Conservation (phyloP, 1,140 invertebrate species). For the Cydia pomonella region DNA sequence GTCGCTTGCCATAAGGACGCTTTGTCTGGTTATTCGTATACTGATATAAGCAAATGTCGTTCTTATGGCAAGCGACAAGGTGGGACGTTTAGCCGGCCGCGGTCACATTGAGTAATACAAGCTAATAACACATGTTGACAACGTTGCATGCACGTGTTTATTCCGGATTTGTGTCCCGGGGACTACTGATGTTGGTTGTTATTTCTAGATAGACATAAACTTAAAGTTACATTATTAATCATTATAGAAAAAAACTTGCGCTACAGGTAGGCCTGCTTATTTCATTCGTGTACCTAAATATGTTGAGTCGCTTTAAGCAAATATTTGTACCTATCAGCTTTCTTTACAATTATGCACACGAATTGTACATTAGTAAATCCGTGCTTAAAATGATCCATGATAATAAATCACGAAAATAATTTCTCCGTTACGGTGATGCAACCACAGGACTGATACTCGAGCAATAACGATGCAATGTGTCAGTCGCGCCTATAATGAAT, state of each 20-base stretch:
- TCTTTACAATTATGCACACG: too few relatives aligned
- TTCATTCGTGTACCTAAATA: too few relatives aligned
- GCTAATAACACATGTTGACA: conserved; percentile 3
- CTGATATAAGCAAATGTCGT: too few relatives aligned
- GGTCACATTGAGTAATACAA: not conserved
- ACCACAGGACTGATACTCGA: not conserved
- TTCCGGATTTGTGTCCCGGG: not conserved
- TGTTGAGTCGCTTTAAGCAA: too few relatives aligned
- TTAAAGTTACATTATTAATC: not conserved
- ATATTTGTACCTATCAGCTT: too few relatives aligned
- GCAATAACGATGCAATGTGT: conserved; percentile 22
- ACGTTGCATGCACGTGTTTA: not conserved
- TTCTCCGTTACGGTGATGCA: not conserved
- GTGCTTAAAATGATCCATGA: not conserved
- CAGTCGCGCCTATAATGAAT: conserved; percentile 46
- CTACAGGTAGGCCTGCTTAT: too few relatives aligned
- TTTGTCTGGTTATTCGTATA: too few relatives aligned
- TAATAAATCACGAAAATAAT: not conserved
- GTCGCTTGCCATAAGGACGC: too few relatives aligned
- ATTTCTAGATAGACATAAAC: not conserved
- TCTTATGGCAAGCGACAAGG: too few relatives aligned
- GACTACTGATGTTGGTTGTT: not conserved
- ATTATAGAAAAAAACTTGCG: too few relatives aligned
- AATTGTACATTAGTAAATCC: not conserved
- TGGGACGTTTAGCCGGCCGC: too few relatives aligned